Evolutionary conservation across 2,888 invertebrate genomes (phyloP), one percentile per base, ranked within the genome.

Genomic region (Entomobrya proxima): DNA sequence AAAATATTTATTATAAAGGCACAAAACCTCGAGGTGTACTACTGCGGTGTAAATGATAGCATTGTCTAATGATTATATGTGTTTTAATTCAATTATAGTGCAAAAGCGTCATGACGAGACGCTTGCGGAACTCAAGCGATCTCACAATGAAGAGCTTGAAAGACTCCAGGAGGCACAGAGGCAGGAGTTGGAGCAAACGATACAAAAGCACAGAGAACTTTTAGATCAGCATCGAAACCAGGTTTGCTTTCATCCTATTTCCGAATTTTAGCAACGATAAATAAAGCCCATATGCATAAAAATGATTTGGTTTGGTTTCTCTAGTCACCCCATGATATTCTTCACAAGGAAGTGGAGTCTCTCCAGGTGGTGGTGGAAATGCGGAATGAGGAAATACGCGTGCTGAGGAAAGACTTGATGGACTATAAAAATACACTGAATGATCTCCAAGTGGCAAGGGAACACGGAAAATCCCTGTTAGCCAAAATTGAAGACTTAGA

Each of bases 351-450:
- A 92, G 95, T 96, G 1, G 95, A 95, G 90, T 98, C 98, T 21
- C 93, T 98, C 86, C 94, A 96, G 88, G 95, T 96, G 47, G 98
- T 98, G 2, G 93, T 98, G 86, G 98, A 98, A 90, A 93, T 98
- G 91, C 95, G 96, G 91, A 96, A 96, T 91, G 94, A 95, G 30
- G 98, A 98, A 92, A 94, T 97, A 91, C 95, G 95, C 0, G 94
- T 96, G 21, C 93, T 98, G 69, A 94, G 95, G 13, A 85, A 86
- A 67, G 88, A 89, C 47, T 58, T 88, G 30, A 74, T 90, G 69
- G 80, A 88, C 44, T 85, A 86, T 35, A 80, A 87, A 40, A 75
- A 82, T 30, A 86, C 84, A 40, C 72, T 87, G 44, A 88, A 89
- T 76, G 88, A 88, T 55, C 87, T 90, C 76, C 82, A 82, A 47